phyloP scores from a whole-genome alignment of 1,140 invertebrate species.

The Cyclargus thomasi region DNA sequence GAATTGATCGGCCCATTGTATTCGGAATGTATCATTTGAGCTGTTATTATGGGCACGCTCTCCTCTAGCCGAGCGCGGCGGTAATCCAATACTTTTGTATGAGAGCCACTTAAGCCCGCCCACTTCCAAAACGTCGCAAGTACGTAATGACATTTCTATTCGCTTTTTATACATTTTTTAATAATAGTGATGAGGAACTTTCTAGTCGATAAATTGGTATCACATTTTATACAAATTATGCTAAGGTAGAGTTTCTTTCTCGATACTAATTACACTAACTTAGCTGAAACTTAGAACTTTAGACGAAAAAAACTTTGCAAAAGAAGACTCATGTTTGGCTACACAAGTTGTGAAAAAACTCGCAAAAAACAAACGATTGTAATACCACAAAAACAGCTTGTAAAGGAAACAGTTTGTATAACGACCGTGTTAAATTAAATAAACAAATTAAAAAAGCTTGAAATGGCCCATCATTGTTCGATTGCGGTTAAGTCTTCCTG shows the following conservation, averaged over 20 bases:
- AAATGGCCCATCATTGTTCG: slow-evolving; percentile 35
- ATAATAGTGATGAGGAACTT: too few relatives aligned
- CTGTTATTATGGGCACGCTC: slow-evolving; percentile 72
- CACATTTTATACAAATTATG: too few relatives aligned
- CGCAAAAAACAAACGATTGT: slow-evolving; percentile 46
- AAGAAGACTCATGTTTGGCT: not conserved
- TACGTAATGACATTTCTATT: slow-evolving; percentile 23
- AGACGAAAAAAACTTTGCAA: not conserved
- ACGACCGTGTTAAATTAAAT: slow-evolving; percentile 70
- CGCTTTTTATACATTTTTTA: not conserved
- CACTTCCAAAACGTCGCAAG: slow-evolving; percentile 53
- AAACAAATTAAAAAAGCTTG: slow-evolving; percentile 67
- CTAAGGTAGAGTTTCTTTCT: too few relatives aligned
- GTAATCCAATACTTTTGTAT: slow-evolving; percentile 75
- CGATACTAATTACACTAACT: too few relatives aligned
- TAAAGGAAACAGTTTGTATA: slow-evolving; percentile 62
- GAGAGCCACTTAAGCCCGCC: slow-evolving; percentile 64
- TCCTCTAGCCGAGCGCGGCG: slow-evolving; percentile 63
- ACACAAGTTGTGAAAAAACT: slow-evolving; percentile 42
- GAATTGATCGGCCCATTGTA: slow-evolving; percentile 75
- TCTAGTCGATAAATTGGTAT: too few relatives aligned
- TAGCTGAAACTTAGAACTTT: too few relatives aligned
- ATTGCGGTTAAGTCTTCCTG: slow-evolving; percentile 24
- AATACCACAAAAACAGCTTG: slow-evolving; percentile 57
- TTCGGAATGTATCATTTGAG: slow-evolving; percentile 75